Evolutionary conservation across 2,888 invertebrate genomes (phyloP), one percentile per base, ranked within the genome.

Genomic region (Acrobasis suavella): DNA sequence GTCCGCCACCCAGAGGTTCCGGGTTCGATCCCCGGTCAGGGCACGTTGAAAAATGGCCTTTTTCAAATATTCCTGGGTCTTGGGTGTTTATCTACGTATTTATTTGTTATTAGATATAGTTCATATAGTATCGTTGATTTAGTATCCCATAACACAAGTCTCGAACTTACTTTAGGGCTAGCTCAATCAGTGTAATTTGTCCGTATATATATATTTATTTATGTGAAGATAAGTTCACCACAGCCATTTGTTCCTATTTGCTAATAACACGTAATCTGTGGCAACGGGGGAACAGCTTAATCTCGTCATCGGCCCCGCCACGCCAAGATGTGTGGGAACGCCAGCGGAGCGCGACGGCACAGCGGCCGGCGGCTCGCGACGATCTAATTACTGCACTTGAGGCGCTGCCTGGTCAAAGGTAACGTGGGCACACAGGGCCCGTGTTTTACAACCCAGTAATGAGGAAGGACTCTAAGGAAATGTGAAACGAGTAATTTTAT

Each of bases 271-370:
- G n/a, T 52, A 52, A 61, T 42, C 39, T 61, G 32, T 61, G 15
- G 61, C 46, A 54, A 54, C 42, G 49, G 17, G 52, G 42, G 62
- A 16, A 55, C 55, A 62, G 62, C 67, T 77, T 75, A 76, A 79
- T 81, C 79, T 82, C 68, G 72, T 78, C 75, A 77, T 77, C 75
- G 67, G 69, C 72, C 74, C 72, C 73, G 70, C 64, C 68, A 68
- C 46, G 68, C 67, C 73, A 75, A 75, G 76, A 77, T 76, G 80
- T 78, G 81, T 83, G 84, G 79, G 83, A 84, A 85, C 78, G 62
- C 60, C 80, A 76, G 67, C 81, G 70, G 65, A 79, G 81, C 87
- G 78, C 77, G 81, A 86, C 90, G 76, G 22, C n/a, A 7, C 32
- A 32, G 32, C 32, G 42, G 52, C 32, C 38, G 16, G 15, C 50